Evolutionary conservation across 2,113 vertebrate species (phyloP), one percentile per base, ranked within the genome.

Genomic region (Ranitomeya variabilis): DNA sequence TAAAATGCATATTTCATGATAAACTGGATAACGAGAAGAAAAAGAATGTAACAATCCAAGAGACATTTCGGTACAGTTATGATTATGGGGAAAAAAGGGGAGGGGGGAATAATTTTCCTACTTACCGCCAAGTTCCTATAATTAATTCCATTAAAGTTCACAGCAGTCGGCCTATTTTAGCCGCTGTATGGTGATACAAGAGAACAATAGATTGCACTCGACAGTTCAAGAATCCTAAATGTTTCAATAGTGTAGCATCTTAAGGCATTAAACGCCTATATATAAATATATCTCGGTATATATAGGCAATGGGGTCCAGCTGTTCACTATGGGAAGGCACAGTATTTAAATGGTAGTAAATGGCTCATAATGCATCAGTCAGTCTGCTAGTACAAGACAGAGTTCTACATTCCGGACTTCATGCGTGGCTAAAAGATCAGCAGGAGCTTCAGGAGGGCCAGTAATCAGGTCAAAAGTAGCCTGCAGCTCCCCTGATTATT

Each of bases 121-220:
- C 73, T 51, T 52, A 52, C 73, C 21, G 73, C 73, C 73, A 76
- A 76, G 73, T 76, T 76, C 73, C 73, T 76, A 76, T 76, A 76
- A 76, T 76, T 76, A 76, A 76, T 76, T 76, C 73, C 73, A 76
- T 76, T 76, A 45, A 76, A 52, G 73, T 76, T 21, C 73, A 51
- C 73, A 76, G 73, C 73, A 76, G 73, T 76, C 45, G 18, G 37
- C 45, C 73, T 76, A 76, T 51, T 51, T 76, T 76, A 76, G 45
- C 73, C 52, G 71, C 73, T 76, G 37, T 76, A 51, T 76, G 73
- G 73, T 76, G 73, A 76, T 52, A 76, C 16, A 52, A 52, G 73
- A 76, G 71, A 76, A 76, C 73, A 76, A 76, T 52, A 52, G 73
- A 76, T 51, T 21, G 73, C 37, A 52, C 45, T 76, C 71, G 21